These are phyloP conservation scores for Galago senegalensis DNA, from an alignment of 2,797 vertebrate species.

Conservation along the genomic window DNA sequence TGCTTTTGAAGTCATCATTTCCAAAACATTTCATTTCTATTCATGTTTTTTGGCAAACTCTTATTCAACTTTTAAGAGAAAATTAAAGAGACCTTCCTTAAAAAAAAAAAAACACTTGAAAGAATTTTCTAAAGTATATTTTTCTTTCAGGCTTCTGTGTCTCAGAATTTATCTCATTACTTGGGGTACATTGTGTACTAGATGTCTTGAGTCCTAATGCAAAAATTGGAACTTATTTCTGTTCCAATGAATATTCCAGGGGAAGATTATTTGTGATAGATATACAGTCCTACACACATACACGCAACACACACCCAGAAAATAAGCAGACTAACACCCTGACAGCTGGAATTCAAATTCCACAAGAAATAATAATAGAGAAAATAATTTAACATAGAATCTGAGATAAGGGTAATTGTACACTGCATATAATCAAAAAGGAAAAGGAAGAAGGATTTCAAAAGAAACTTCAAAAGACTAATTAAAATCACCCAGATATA, in stretches of 20 bases:
- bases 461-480: constrained; percentile 82
- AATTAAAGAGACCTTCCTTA: not conserved
- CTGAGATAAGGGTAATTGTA: constrained; percentile 65
- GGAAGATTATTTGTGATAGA: not conserved
- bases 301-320: not conserved
- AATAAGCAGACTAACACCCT: not conserved
- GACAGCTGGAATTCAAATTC: constrained; percentile 64
- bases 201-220: not conserved
- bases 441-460: constrained; percentile 67
- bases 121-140: not conserved
- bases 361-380: constrained; percentile 58
- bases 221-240: not conserved
- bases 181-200: not conserved
- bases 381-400: constrained; percentile 68
- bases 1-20: not conserved
- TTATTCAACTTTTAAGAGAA: not conserved
- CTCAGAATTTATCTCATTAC: not conserved
- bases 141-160: not conserved
- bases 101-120: not conserved
- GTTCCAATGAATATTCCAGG: not conserved
- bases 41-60: not conserved
- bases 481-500: constrained; percentile 78
- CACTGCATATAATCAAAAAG: constrained; percentile 75
- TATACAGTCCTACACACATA: not conserved
- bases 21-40: constrained; percentile 8